These are phyloP conservation scores for Cuculus canorus DNA, from an alignment of 2,797 vertebrate genomes.

Conservation along the genomic window DNA sequence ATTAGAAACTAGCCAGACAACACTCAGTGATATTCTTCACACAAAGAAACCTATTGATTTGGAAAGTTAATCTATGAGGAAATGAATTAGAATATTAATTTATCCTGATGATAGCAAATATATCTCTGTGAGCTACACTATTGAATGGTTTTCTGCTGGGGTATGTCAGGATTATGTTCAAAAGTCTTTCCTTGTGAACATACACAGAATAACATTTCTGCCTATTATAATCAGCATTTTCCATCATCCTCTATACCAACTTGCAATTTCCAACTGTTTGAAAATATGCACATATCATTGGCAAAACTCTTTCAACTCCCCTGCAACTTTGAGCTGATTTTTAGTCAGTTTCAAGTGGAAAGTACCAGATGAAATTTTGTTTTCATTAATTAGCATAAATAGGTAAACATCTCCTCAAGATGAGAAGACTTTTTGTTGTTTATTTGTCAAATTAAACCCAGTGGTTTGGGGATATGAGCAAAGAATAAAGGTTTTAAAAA, in stretches of 20 bases:
- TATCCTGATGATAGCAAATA: neutral
- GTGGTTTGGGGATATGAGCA: neutral
- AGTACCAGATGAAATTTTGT: neutral
- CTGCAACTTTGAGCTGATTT: neutral
- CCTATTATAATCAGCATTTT: neutral
- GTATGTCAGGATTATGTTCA: neutral
- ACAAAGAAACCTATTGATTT: neutral
- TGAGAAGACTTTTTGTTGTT: neutral
- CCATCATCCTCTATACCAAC: neutral
- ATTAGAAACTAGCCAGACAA: neutral
- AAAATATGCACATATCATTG: conserved; percentile 21
- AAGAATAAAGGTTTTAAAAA: conserved; percentile 11
- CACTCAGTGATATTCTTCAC: neutral
- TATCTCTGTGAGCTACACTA: neutral
- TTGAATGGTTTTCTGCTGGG: neutral
- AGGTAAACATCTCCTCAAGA: neutral
- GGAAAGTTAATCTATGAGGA: neutral
- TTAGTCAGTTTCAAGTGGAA: neutral
- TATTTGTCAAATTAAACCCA: conserved; percentile 39
- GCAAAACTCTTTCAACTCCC: conserved; percentile 10
- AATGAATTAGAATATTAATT: neutral
- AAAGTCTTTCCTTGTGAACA: neutral
- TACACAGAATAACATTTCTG: neutral
- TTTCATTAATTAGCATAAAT: conserved; percentile 33
- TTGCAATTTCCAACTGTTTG: neutral